Conservation (phyloP, 1,140 invertebrate species). For the Orius insidiosus region DNA sequence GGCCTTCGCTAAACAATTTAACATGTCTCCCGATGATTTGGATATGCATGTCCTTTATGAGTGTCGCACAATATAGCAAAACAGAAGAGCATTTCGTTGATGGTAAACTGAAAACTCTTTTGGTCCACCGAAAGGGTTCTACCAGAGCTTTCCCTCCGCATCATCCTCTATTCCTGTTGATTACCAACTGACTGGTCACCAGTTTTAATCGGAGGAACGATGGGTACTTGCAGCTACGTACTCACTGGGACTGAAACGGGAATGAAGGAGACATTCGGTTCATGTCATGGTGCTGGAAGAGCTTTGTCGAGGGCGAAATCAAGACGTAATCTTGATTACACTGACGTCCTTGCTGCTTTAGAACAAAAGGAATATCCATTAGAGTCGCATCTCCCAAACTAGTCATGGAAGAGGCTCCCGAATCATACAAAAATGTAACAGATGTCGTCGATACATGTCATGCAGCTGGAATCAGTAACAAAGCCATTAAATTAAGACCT, state of each 20-base stretch:
- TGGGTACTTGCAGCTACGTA: conserved; percentile 99
- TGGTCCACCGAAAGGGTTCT: too few relatives aligned
- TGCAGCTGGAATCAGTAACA: conserved; percentile 90
- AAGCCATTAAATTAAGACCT: conserved; percentile 90
- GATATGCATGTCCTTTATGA: too few relatives aligned
- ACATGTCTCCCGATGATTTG: conserved; percentile 86
- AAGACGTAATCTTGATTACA: conserved; percentile 85
- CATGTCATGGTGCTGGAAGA: conserved; percentile 96
- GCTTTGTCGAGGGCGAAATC: conserved; percentile 95
- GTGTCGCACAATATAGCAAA: too few relatives aligned
- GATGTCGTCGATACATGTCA: conserved; percentile 99
- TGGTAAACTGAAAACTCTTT: too few relatives aligned
- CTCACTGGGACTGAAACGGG: conserved; percentile 87
- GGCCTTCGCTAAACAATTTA: conserved; percentile 97
- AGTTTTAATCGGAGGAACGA: conserved; percentile 94
- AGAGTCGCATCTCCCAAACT: conserved; percentile 96
- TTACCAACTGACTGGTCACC: conserved; percentile 94
- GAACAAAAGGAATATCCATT: conserved; percentile 85
- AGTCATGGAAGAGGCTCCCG: conserved; percentile 99
- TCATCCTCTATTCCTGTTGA: conserved; percentile 96
- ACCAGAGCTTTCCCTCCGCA: conserved; percentile 98
- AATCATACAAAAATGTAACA: conserved; percentile 99
- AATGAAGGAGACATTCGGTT: conserved; percentile 98
- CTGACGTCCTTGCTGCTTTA: conserved; percentile 62
- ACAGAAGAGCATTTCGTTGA: too few relatives aligned